Evolutionary conservation across 2,797 vertebrate species (phyloP), one percentile per base, ranked within the genome.

Genomic region (Lutra lutra): DNA sequence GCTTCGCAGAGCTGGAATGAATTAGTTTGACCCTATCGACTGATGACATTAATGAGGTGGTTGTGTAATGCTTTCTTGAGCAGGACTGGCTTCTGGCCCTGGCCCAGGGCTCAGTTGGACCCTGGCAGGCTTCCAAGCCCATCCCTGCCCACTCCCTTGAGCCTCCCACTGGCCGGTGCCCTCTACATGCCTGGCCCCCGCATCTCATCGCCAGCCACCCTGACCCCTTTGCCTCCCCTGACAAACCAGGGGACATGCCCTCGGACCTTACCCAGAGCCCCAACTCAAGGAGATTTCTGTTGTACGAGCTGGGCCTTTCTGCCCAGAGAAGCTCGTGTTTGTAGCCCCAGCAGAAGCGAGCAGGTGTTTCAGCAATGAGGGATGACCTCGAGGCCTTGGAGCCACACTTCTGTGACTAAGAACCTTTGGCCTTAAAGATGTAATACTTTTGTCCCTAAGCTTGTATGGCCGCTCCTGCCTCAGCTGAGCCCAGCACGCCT

Each of bases 31-130:
- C 56, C 90, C 91, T 86, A 60, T 68, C 18, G 43, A 35, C 40
- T n/a, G 43, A 83, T 80, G 90, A 46, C 60, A 32, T 91, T 92
- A 83, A 86, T 0, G 25, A 96, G 64, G 48, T 23, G 51, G 48
- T 77, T 93, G 92, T 86, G 89, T 80, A 46, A 77, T 58, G 86
- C 58, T 92, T 89, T 85, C 86, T 94, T 93, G 78, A 83, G 60
- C 60, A 56, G 73, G 58, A 51, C 68, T 83, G 68, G 58, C 80
- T 95, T 97, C 87, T 79, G 68, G 80, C 62, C 62, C 38, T 4
- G 20, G n/a, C 86, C 94, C 58, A 38, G 62, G 51, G 51, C 58
- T 21, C 32, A 60, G 46, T 48, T 83, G 80, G 85, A 79, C 88
- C 40, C 84, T 48, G 68, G 73, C 38, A 2, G 40, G 27, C 38